Base-by-base conservation (phyloP, 1,140 invertebrate species). In the Heterodera schachtii region DNA sequence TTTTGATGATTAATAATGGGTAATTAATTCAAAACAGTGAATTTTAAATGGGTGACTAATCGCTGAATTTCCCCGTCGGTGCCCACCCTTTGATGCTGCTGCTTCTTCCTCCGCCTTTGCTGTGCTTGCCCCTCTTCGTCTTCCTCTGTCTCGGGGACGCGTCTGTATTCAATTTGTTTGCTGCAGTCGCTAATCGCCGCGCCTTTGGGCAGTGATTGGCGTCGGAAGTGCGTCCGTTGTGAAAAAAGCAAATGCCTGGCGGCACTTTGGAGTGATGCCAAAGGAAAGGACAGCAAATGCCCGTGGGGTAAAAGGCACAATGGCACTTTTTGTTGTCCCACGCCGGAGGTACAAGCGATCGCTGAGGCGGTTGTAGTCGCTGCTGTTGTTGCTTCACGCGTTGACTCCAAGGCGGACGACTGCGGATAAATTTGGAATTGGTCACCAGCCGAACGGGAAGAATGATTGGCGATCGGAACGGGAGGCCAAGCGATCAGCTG, bases 401-500 rank as follows among this genome's bases (percentile, higher is more conserved):
- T 8, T 16, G 67, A 43, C n/a, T n/a, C 16, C n/a, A 69, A 31
- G 1, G 31, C 31, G 31, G 31, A 69, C n/a, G 67, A 69, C 67
- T 8, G 67, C 16, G 16, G 67, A 11, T 11, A 0, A 11, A 8
- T 11, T 52, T 52, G 6, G 49, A 8, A 52, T 52, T 46, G 69
- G 69, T 71, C n/a, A 1, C 0, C 21, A 4, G 57, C 3, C 3
- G 57, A 3, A 4, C 57, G 57, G 16, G 57, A 64, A 64, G 11
- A 16, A 64, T 19, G 19, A 19, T 19, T 11, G 69, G 9, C 8
- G 31, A 31, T 31, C 21, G 77, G 77, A 43, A 78, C 77, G 6
- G 77, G 77, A 46, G 77, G 77, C 77, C 77, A 78, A n/a, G 77
- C 77, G 49, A 78, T 78, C 47, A 78, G 77, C 43, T 70, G 77